phyloP scores from a whole-genome alignment of 2,113 vertebrate species.

The Lagopus leucura region DNA sequence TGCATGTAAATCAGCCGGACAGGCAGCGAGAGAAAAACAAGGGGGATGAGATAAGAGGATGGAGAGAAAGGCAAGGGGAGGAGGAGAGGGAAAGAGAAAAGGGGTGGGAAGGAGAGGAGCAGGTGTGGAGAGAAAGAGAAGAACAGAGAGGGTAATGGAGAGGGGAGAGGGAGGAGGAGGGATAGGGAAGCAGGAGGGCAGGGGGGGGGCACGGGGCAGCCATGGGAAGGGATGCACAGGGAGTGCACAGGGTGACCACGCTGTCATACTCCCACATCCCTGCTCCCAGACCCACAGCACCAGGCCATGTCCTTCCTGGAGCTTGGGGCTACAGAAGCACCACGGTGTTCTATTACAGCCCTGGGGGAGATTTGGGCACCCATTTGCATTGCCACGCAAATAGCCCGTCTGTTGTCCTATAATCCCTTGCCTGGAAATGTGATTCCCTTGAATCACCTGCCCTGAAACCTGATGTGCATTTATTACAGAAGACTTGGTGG shows the following conservation, averaged over 20 bases:
- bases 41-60: constrained; percentile 73
- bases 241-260: neutral
- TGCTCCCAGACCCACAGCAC: neutral
- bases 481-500: neutral
- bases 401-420: neutral
- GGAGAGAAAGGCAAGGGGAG: constrained; percentile 49
- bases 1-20: constrained; percentile 74
- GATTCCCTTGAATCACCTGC: neutral
- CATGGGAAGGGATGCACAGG: accelerated
- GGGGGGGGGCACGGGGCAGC: neutral
- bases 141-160: constrained; percentile 42
- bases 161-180: constrained; percentile 12
- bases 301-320: accelerated
- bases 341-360: neutral
- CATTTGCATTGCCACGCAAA: neutral
- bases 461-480: neutral
- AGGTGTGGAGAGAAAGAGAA: constrained; percentile 57
- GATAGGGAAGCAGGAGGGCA: neutral
- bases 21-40: constrained; percentile 71
- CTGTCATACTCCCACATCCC: neutral
- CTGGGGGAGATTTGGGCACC: neutral
- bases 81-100: constrained; percentile 60
- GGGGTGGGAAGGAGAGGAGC: constrained; percentile 65
- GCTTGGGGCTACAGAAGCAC: neutral
- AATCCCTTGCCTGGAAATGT: neutral